A percentile compares a stretch with the other conserved stretches of the same genome.
Conservation (phyloP, 2,888 invertebrate genomes). For the Netelia fuscicornis region DNA sequence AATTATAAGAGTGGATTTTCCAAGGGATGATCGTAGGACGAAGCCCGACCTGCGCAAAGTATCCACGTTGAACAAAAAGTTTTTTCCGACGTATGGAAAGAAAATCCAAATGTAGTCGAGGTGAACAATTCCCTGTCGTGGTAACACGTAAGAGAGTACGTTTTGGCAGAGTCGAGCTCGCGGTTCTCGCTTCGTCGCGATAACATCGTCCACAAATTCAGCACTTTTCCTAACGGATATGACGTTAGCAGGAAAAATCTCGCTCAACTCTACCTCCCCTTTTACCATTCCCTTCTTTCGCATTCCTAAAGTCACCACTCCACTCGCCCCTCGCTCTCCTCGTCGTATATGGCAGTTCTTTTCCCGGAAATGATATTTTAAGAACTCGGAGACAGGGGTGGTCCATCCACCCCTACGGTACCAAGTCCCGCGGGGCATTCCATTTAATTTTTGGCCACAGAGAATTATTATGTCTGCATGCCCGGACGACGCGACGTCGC, state of each 20-base stretch:
- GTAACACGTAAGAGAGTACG: conserved; percentile 18
- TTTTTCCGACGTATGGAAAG: conserved; percentile 17
- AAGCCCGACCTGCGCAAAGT: no score
- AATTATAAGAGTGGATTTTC: no score
- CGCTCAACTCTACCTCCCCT: conserved; percentile 11
- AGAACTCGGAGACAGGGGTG: conserved; percentile 46
- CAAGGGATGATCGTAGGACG: no score
- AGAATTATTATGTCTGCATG: conserved; percentile 61
- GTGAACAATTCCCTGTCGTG: conserved; percentile 17
- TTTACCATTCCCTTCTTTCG: conserved; percentile 1
- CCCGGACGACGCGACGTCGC: conserved; percentile 34
- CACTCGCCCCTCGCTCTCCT: conserved; percentile 31
- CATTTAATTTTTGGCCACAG: conserved; percentile 62
- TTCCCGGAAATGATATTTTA: conserved; percentile 67
- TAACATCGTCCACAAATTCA: conserved; percentile 71
- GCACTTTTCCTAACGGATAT: conserved; percentile 68
- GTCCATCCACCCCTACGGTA: conserved; percentile 22
- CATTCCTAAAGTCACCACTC: background rate
- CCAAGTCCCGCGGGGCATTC: conserved; percentile 24
- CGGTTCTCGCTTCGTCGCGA: conserved; percentile 59
- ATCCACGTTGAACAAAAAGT: background rate
- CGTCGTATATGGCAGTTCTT: conserved; percentile 38
- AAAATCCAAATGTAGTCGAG: conserved; percentile 31
- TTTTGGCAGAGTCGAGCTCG: conserved; percentile 47
- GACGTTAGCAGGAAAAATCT: conserved; percentile 51